A percentile compares a stretch with the other conserved stretches of the same genome.
These are phyloP conservation scores for Drepanosiphum platanoidis DNA, from an alignment of 2,888 invertebrate genomes.

Conservation along the genomic window DNA sequence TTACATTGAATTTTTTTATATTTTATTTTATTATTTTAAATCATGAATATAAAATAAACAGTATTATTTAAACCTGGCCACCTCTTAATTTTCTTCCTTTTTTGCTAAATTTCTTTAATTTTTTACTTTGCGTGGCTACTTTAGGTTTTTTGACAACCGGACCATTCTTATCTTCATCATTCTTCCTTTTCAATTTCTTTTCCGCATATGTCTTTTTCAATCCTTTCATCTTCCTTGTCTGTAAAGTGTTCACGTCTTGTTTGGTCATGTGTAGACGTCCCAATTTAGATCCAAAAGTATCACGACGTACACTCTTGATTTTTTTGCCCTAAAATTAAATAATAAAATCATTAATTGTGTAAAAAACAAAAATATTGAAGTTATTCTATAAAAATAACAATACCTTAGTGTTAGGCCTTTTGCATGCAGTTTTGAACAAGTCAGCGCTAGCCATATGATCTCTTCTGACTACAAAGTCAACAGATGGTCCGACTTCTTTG, in stretches of 20 bases:
- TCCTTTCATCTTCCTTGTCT: conserved; percentile 92
- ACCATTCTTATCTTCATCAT: conserved; percentile 39
- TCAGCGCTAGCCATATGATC: conserved; percentile 90
- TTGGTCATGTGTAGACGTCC: conserved; percentile 93
- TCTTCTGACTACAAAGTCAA: conserved; percentile 86
- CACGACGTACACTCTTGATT: conserved; percentile 90
- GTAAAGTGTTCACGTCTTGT: conserved; percentile 85
- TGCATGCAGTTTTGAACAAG: conserved; percentile 84
- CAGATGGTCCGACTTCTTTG: conserved; percentile 91
- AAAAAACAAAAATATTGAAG: conserved; percentile 22
- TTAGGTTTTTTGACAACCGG: conserved; percentile 45
- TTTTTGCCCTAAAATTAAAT: conserved; percentile 73
- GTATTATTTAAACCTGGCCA: conserved; percentile 46
- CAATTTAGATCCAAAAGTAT: conserved; percentile 87
- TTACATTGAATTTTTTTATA: conserved; percentile 6
- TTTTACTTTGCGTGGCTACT: conserved; percentile 31
- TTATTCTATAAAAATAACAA: conserved; percentile 3
- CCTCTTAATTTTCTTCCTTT: conserved; percentile 59
- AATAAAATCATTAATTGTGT: not conserved
- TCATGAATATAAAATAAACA: not conserved
- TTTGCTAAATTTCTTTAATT: conserved; percentile 59
- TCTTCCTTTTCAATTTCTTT: conserved; percentile 59
- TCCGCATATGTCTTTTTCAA: conserved; percentile 80
- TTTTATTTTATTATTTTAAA: conserved; percentile 22
- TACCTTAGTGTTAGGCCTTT: conserved; percentile 79